Evolutionary conservation across 2,797 vertebrate genomes (phyloP).

Genomic region (Prunella strophiata): DNA sequence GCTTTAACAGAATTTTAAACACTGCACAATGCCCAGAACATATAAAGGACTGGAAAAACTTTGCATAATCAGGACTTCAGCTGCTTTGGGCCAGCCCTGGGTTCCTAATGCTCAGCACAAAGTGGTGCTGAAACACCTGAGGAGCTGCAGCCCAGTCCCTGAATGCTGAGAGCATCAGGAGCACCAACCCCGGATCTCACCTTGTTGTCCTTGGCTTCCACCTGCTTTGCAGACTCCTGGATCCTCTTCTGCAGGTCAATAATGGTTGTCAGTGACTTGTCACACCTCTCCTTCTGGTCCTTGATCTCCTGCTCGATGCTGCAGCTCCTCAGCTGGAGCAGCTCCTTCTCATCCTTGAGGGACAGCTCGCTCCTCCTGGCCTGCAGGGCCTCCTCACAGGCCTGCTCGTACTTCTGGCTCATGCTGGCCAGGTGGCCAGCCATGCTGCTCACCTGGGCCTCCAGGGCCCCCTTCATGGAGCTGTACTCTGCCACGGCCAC

Average conservation of each 20-base stretch:
- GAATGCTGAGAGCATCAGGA: background rate
- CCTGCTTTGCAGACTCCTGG: conserved; percentile 89
- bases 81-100: background rate
- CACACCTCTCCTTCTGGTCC: conserved; percentile 89
- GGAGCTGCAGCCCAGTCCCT: background rate
- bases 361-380: conserved; percentile 80
- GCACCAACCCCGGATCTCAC: conserved; percentile 61
- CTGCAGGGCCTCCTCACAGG: conserved; percentile 73
- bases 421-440: conserved; percentile 75
- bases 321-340: conserved; percentile 79
- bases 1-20: background rate
- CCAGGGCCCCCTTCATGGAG: conserved; percentile 80
- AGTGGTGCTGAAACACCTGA: background rate
- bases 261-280: conserved; percentile 87
- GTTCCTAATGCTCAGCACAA: background rate
- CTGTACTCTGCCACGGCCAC: conserved; percentile 79
- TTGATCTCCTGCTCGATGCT: conserved; percentile 89
- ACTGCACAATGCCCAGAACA: background rate
- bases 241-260: conserved; percentile 91
- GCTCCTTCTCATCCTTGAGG: conserved; percentile 80
- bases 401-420: conserved; percentile 79
- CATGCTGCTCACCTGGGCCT: conserved; percentile 79
- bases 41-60: fast-evolving
- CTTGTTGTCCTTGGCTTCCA: conserved; percentile 96
- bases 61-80: background rate